Evolutionary conservation across 2,888 invertebrate genomes (phyloP), one percentile per base, ranked within the genome.

Genomic region (Nymphalis polychloros): DNA sequence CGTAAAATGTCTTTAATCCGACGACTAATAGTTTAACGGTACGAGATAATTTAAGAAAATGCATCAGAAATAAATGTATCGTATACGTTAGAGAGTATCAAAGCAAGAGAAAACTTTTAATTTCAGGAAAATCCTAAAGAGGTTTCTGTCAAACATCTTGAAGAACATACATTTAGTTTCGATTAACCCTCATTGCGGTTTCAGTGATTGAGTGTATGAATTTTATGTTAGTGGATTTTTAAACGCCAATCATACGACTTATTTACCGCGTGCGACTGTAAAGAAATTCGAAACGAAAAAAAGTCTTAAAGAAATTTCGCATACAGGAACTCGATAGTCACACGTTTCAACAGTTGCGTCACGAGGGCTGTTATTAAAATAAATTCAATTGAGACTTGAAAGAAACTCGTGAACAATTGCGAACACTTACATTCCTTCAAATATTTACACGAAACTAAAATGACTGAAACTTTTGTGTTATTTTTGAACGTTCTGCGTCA

Each of bases 141-240:
- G 83, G 82, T 77, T 78, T 71, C 75, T 77, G 80, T 85, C 84
- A 86, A 88, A 87, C 83, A 82, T 83, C 79, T 78, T 74, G 73
- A 78, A 79, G 82, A 81, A 87, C 86, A 86, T 85, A 87, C 87
- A 88, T 87, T 84, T 84, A 84, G 84, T 84, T 85, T 80, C 73
- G 75, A 81, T 77, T 82, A 82, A 84, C 88, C 85, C 86, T 89
- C 89, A 89, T 31, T 31, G 84, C 72, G 81, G 80, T 81, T 77
- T 79, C 69, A 50, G 79, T 80, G 81, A 83, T 84, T 83, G 81
- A 81, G 80, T 82, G 83, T 83, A 82, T 81, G 81, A 79, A 80
- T 82, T 83, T 81, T 77, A 82, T 79, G 78, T 79, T 76, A 75
- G 80, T 77, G 76, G 65, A 75, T 75, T 77, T 77, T 76, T 72